These are phyloP conservation scores for Drosophila tani DNA, from an alignment of 1,140 invertebrate species.

Conservation along the genomic window DNA sequence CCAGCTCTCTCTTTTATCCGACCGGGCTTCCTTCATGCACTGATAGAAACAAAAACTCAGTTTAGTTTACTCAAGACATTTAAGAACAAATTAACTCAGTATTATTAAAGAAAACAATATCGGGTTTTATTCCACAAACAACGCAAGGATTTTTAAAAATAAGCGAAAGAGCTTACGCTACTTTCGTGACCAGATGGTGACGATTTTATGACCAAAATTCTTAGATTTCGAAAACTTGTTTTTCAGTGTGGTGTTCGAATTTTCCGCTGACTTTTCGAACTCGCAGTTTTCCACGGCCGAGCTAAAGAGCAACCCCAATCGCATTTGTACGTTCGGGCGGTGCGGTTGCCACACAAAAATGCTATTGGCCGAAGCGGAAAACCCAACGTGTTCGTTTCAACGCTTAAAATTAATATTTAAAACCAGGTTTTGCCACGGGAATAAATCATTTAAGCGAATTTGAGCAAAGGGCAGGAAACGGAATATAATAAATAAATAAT, in stretches of 20 bases:
- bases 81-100: no score
- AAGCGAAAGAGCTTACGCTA: no score
- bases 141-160: no score
- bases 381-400: conserved; percentile 5
- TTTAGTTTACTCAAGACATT: no score
- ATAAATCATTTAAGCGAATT: conserved; percentile 11
- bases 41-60: no score
- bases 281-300: conserved; percentile 32
- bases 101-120: no score
- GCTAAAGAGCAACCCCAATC: conserved; percentile 65
- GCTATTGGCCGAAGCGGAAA: conserved; percentile 33
- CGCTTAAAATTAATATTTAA: conserved; percentile 29
- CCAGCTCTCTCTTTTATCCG: not conserved
- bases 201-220: no score
- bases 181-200: no score
- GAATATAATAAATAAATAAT: not conserved
- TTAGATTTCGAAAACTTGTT: not conserved
- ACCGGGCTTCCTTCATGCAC: conserved; percentile 1
- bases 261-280: conserved; percentile 62
- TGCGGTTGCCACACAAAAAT: conserved; percentile 71
- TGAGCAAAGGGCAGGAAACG: not conserved
- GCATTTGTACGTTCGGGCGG: conserved; percentile 73
- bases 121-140: no score
- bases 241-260: conserved; percentile 33
- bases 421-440: not conserved